Evolutionary conservation across 2,113 vertebrate genomes (phyloP), one percentile per base, ranked within the genome.

Genomic region (Melierax canorus): DNA sequence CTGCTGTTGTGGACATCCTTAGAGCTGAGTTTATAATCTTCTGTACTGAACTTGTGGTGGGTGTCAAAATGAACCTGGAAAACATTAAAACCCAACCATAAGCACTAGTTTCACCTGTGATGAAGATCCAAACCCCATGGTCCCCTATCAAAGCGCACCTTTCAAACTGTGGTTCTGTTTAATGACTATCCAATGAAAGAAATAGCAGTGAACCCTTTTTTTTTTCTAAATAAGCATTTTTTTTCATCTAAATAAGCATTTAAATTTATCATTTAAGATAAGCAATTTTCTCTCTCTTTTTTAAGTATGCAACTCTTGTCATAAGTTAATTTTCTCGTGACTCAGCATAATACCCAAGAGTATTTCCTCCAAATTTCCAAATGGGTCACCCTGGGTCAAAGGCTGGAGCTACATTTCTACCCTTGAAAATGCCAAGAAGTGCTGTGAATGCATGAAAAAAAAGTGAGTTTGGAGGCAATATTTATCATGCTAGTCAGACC

Each of bases 241-340:
- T 74, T 71, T 5, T 69, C 10, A 38, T 71, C 67, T 64, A 23
- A 83, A 64, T 13, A 75, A 82, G 8, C 4, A 64, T 60, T 83
- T 86, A 30, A 48, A 45, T 39, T 12, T 45, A 10, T 74, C 3
- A n/a, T 55, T 77, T 75, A 43, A 75, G 64, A 21, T 7, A 88
- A 64, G 5, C 5, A 12, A 13, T 67, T 56, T 41, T 75, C 2
- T 55, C 2, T 29, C 13, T 55, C 29, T 69, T 55, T 41, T 69
- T 66, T 8, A 51, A 46, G 27, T 12, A 56, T 67, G 39, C 13
- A 43, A 8, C 78, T n/a, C 18, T 81, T 81, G 15, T 58, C 3
- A 6, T 71, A 66, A 46, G 34, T 84, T 91, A 66, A 39, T 86
- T 87, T 91, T 91, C 43, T 89, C 23, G 71, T 75, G 80, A 89